Base-by-base conservation (phyloP, 2,797 vertebrate genomes). In the Ctenosaura bakeri region DNA sequence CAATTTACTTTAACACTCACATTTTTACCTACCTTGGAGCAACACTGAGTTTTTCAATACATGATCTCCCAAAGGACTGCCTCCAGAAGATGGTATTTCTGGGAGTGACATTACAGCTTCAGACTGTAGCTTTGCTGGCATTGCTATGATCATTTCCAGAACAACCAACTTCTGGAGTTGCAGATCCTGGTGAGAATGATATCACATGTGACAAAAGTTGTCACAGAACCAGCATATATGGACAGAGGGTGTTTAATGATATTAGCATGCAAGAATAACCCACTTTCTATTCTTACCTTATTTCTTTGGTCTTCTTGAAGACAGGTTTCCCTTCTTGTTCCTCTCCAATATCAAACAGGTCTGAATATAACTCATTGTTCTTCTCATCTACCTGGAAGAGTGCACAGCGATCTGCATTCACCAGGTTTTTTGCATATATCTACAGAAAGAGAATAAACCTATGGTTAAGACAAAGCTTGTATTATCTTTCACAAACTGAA, bases 401-500 rank as follows among this genome's bases (percentile, higher is more conserved):
- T 86, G 99, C 99, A 96, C 99, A 99, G 77, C 99, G 98, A 95
- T 99, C 99, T 89, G 99, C 99, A 96, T 99, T 99, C 98, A 99
- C 99, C 98, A 99, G 98, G 97, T 99, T 99, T 98, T 99, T 99
- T 99, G 99, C 99, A 98, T 99, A 99, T 98, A 99, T 99, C 99
- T 98, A 92, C 10, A 94, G 88, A 94, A 35, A 91, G 94, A 95
- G 74, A 87, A 89, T 4, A 93, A 93, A 94, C 87, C 14, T 20
- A 85, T 46, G 52, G 0, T n/a, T 54, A 71, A 18, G 10, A 90
- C 50, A 26, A 89, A 13, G 3, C 64, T 83, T 6, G 64, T 62
- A 54, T 46, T 5, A 74, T 56, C 6, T 81, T 35, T 62, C 38
- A 73, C 20, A 52, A 22, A 4, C 32, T n/a, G 86, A 71, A 64